Evolutionary conservation across 2,113 vertebrate species (phyloP).

Genomic region (Microtus montanus): DNA sequence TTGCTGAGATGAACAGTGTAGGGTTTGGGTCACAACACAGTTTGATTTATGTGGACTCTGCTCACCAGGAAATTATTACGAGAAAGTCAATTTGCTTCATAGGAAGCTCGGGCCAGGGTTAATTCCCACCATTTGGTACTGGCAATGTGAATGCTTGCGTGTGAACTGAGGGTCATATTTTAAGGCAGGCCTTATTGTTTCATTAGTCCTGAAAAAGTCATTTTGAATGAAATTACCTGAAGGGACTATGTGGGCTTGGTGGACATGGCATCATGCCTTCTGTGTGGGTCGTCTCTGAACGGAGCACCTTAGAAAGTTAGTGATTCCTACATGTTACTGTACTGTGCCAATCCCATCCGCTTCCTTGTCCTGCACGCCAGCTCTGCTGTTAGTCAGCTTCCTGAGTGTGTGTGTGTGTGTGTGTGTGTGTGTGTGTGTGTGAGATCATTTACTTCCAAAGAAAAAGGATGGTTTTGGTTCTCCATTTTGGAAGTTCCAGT

Average conservation of each 20-base stretch:
- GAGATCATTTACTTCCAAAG: background rate
- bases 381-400: background rate
- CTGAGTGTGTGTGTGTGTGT: too few relatives aligned
- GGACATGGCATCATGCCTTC: background rate
- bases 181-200: slow-evolving; percentile 13
- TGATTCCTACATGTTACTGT: background rate
- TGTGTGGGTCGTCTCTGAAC: background rate
- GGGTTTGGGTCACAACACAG: background rate
- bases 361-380: background rate
- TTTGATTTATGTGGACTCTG: slow-evolving; percentile 37
- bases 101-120: slow-evolving; percentile 39
- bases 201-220: background rate
- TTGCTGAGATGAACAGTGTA: background rate
- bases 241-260: background rate
- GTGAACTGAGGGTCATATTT: slow-evolving; percentile 6
- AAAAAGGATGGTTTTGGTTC: background rate
- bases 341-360: fast-evolving
- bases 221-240: slow-evolving; percentile 38
- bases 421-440: too few relatives aligned
- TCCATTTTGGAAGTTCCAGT: background rate
- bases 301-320: background rate
- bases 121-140: background rate
- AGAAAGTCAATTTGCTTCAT: slow-evolving; percentile 47
- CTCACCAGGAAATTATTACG: slow-evolving; percentile 28
- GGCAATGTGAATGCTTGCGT: background rate